Evolutionary conservation across 1,140 invertebrate species (phyloP), one percentile per base, ranked within the genome.

Genomic region (Anthonomus grandis): DNA sequence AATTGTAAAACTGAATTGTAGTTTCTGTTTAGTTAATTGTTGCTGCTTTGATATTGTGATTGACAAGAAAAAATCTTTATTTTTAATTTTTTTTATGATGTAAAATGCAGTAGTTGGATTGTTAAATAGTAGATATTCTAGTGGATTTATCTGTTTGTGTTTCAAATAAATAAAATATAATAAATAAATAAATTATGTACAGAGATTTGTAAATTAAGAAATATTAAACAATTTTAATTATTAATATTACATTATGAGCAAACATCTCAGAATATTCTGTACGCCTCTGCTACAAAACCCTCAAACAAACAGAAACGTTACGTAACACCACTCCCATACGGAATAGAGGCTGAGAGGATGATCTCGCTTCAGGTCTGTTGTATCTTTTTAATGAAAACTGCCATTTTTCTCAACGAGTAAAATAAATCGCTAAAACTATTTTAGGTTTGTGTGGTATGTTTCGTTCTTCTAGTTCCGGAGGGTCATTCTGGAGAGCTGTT

Each of bases 321-420:
- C 45, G 24, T 13, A 47, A 18, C 17, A n/a, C 8, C 24, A 15
- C 23, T 18, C 47, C 47, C 17, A 12, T 6, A 4, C 6, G 19
- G 23, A 49, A 37, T 8, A n/a, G n/a, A 27, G 31, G 47, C 8
- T 6, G 42, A 39, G 52, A 50, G 38, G 12, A 58, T 48, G 39
- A 62, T 64, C 27, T 24, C 42, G 34, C 47, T 64, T 51, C 62
- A 64, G 59, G 62, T 64, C 51, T 58, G 56, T 57, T 23, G 19
- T 12, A 13, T 12, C 37, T 15, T 52, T 42, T 21, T 42, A 46
- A 13, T 51, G 44, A 13, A 42, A 36, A 47, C 18, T 10, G 23
- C 15, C 50, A 39, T 63, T 50, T 24, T 25, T 23, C 12, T 5
- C 23, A 5, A 42, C 44, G 12, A 23, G 10, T 45, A 22, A 31